These are phyloP conservation scores for Notocelia uddmanniana DNA, from an alignment of 2,888 invertebrate species.

Conservation along the genomic window DNA sequence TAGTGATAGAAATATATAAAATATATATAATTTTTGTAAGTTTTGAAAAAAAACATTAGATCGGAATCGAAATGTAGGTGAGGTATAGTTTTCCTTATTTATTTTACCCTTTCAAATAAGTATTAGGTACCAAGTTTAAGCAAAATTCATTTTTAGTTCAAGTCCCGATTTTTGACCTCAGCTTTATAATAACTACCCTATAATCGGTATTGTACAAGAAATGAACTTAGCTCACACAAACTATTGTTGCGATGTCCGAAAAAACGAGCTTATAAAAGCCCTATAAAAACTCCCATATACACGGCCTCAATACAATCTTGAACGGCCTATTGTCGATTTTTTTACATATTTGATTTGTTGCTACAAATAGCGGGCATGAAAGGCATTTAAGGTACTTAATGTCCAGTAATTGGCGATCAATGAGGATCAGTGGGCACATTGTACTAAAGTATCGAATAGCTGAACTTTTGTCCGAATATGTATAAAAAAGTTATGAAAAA, in stretches of 20 bases:
- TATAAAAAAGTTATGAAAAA: slow-evolving; percentile 70
- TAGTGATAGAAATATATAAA: too few relatives aligned
- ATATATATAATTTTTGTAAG: too few relatives aligned
- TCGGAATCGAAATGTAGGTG: too few relatives aligned
- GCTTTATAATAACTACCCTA: slow-evolving; percentile 56
- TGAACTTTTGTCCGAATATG: slow-evolving; percentile 71
- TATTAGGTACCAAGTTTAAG: too few relatives aligned
- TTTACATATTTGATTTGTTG: slow-evolving; percentile 82
- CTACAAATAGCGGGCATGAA: slow-evolving; percentile 83
- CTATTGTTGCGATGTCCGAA: slow-evolving; percentile 69
- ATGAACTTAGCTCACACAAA: slow-evolving; percentile 62
- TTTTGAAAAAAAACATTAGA: not conserved
- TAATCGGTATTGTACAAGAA: slow-evolving; percentile 57
- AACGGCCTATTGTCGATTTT: slow-evolving; percentile 73
- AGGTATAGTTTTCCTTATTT: too few relatives aligned
- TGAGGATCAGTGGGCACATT: slow-evolving; percentile 86
- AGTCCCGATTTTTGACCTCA: slow-evolving; percentile 60
- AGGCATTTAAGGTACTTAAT: slow-evolving; percentile 85
- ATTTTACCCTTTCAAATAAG: not conserved
- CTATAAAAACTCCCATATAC: slow-evolving; percentile 68
- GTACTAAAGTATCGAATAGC: slow-evolving; percentile 78
- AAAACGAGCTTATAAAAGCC: slow-evolving; percentile 67
- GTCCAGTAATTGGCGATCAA: slow-evolving; percentile 86
- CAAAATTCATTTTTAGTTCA: not conserved
- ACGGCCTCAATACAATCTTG: slow-evolving; percentile 75